Evolutionary conservation across 1,140 invertebrate genomes (phyloP), one percentile per base, ranked within the genome.

Genomic region (Papilio polyxenes): DNA sequence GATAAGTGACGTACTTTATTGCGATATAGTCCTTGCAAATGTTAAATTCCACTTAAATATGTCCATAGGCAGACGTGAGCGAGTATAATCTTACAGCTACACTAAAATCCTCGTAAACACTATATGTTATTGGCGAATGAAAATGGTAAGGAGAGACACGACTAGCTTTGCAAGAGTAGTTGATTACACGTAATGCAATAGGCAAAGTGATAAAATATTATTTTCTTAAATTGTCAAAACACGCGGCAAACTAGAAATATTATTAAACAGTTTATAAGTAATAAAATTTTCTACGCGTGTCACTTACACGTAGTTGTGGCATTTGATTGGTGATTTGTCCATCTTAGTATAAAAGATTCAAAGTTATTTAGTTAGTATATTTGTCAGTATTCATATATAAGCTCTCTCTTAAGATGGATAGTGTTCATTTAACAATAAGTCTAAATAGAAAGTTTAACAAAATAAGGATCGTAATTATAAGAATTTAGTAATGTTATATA

Each of bases 1-100:
- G 82, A 80, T 81, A 82, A 80, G 31, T 85, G 83, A 81, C 84
- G 72, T 80, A 83, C 80, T 88, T 88, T 88, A 88, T 85, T 83
- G 82, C 83, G 75, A 72, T 65, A 78, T 76, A 78, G 76, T 79
- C 65, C 62, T 72, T 79, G 77, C 77, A 44, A 79, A 82, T 82
- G 75, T 82, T 79, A 75, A 78, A 48, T 78, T 37, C 59, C 81
- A 79, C 81, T 81, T 81, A 83, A 83, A 80, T 81, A 79, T 76
- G 80, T 77, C 80, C 75, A 77, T 77, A 77, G 75, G 44, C 48
- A 76, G 74, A 31, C 75, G 77, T 11, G 53, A 11, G 20, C 20
- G 13, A 37, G 77, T 62, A 13, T 77, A 79, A 79, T 40, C 77
- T 37, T 56, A 56, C 77, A 62, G 51, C 15, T 65, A 79, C 53